These are phyloP conservation scores for Manis javanica DNA, from an alignment of 2,797 vertebrate genomes.

Conservation along the genomic window DNA sequence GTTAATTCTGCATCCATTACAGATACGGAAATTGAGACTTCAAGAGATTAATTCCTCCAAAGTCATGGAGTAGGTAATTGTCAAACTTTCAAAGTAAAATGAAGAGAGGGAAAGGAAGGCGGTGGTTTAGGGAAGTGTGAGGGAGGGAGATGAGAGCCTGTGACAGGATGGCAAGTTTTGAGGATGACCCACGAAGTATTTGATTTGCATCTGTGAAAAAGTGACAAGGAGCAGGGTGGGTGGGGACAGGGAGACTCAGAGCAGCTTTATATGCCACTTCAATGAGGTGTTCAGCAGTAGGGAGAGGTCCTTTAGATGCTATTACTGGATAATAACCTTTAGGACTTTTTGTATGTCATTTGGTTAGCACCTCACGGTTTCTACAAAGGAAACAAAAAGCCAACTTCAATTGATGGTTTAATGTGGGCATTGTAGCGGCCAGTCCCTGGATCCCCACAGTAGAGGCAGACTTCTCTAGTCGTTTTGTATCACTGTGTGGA, in stretches of 20 bases:
- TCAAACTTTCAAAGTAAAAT: not conserved
- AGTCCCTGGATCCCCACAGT: rapidly evolving
- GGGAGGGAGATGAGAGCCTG: not conserved
- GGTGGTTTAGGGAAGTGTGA: not conserved
- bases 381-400: not conserved
- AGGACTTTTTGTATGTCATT: not conserved
- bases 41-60: not conserved
- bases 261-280: not conserved
- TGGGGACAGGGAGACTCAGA: not conserved
- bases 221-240: not conserved
- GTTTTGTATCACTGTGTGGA: not conserved
- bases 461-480: not conserved
- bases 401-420: not conserved
- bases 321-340: not conserved
- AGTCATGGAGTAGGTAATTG: not conserved
- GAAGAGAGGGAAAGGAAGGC: not conserved
- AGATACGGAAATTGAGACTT: not conserved
- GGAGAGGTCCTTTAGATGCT: not conserved
- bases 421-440: rapidly evolving
- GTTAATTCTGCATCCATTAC: not conserved
- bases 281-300: not conserved
- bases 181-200: not conserved
- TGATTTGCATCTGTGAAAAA: not conserved
- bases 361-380: not conserved
- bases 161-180: not conserved